Evolutionary conservation across 2,113 vertebrate genomes (phyloP), one percentile per base, ranked within the genome.

Genomic region (Beaufortia kweichowensis): DNA sequence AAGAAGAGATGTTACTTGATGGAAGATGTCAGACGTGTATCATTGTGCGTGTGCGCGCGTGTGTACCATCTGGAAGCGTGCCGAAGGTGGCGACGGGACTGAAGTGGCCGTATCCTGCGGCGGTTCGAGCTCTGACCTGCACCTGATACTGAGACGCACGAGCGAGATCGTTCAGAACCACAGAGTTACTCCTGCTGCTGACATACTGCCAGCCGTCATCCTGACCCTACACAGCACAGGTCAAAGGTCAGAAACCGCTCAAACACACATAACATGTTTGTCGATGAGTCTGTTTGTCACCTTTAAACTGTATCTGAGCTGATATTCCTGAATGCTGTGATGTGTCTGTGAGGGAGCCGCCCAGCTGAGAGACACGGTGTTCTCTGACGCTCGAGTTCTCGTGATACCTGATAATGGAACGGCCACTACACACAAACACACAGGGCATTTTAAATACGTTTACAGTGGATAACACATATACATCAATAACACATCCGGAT

Each of bases 291-390:
- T 56, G 67, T 62, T 35, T 50, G 1, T 85, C 19, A 95, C 93
- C 92, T 92, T 91, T 76, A 90, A 87, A 0, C 90, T 85, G 87
- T 93, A 96, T 76, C 94, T 93, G 23, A 95, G 90, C 81, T 96
- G 91, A 19, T 95, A 96, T 68, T 95, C 93, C 87, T 93, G 86
- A 67, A 96, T 83, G 15, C 79, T 88, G 15, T 91, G 83, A 0
- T 85, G 90, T 11, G 87, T 88, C 0, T 90, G 84, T 8, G 64
- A 74, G 24, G 62, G 89, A 1, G 75, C 23, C 0, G 84, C 82
- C 94, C 94, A 96, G 0, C 86, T 81, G 12, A 95, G 33, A 6
- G 90, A 86, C 77, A 96, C 31, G 33, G 88, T 91, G 80, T 76
- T 90, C 64, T 91, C 89, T 1, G 92, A 89, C 1, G 89, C 88